Conservation (phyloP, 2,113 vertebrate species). For the Pomatorhinus ruficollis region DNA sequence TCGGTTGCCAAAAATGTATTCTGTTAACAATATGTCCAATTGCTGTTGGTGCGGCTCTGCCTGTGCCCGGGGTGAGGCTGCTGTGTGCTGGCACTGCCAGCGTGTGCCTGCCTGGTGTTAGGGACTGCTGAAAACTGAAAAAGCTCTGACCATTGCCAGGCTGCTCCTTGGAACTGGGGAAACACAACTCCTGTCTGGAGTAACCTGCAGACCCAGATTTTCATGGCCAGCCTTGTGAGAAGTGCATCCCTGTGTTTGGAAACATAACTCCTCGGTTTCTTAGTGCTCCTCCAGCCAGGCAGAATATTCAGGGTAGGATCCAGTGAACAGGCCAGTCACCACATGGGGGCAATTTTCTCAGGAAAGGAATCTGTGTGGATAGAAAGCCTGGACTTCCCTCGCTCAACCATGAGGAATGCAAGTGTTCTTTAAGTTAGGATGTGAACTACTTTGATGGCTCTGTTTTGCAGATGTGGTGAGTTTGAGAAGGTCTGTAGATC, state of each 20-base stretch:
- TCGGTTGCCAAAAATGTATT: neutral
- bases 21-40: neutral
- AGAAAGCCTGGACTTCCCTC: neutral
- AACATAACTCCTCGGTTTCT: neutral
- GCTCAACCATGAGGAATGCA: neutral
- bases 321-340: neutral
- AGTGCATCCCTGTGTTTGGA: neutral
- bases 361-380: neutral
- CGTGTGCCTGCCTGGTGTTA: neutral
- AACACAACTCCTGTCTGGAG: neutral
- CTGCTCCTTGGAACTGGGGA: neutral
- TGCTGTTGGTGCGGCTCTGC: neutral
- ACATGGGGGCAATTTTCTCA: neutral
- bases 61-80: neutral
- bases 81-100: neutral
- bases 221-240: neutral
- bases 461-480: neutral
- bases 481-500: neutral
- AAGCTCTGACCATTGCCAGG: neutral
- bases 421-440: neutral
- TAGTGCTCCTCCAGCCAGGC: neutral
- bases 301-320: rapidly evolving
- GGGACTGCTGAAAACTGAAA: neutral
- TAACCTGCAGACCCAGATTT: neutral
- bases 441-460: neutral